phyloP scores from a whole-genome alignment of 1,140 invertebrate species.

The Helicoverpa armigera region DNA sequence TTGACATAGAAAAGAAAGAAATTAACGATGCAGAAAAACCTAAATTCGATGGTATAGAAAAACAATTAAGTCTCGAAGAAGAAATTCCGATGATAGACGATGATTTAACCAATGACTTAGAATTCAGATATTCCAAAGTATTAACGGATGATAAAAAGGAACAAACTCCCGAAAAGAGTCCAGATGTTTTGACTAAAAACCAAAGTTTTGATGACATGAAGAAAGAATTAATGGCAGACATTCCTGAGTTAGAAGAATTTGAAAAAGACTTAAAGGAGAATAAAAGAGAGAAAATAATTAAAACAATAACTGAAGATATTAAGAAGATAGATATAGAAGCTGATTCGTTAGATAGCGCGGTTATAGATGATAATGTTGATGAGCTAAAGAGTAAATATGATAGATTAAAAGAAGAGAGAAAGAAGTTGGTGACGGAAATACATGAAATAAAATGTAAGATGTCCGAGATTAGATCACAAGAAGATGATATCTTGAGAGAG shows the following conservation, averaged over 20 bases:
- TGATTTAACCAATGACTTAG: slow-evolving; percentile 81
- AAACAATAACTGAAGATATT: slow-evolving; percentile 75
- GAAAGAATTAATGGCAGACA: slow-evolving; percentile 85
- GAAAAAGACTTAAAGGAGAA: slow-evolving; percentile 81
- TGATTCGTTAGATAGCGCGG: slow-evolving; percentile 76
- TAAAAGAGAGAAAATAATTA: slow-evolving; percentile 78
- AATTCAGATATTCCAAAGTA: slow-evolving; percentile 82
- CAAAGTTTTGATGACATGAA: slow-evolving; percentile 85
- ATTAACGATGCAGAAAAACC: slow-evolving; percentile 52
- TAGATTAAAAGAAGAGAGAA: slow-evolving; percentile 87
- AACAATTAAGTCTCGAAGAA: slow-evolving; percentile 84
- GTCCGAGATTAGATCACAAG: slow-evolving; percentile 92
- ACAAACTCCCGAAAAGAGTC: slow-evolving; percentile 46
- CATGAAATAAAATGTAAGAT: slow-evolving; percentile 91
- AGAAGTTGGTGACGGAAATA: slow-evolving; percentile 87
- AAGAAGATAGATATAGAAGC: slow-evolving; percentile 76
- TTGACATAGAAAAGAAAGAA: slow-evolving; percentile 50
- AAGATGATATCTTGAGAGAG: slow-evolving; percentile 94
- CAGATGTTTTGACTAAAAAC: slow-evolving; percentile 70
- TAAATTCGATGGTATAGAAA: slow-evolving; percentile 79
- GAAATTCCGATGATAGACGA: slow-evolving; percentile 87
- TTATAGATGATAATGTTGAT: slow-evolving; percentile 78
- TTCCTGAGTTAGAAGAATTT: slow-evolving; percentile 84
- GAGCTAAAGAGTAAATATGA: slow-evolving; percentile 84
- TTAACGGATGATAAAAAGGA: slow-evolving; percentile 72